phyloP scores from a whole-genome alignment of 2,888 invertebrate genomes.

The Idaea biselata region DNA sequence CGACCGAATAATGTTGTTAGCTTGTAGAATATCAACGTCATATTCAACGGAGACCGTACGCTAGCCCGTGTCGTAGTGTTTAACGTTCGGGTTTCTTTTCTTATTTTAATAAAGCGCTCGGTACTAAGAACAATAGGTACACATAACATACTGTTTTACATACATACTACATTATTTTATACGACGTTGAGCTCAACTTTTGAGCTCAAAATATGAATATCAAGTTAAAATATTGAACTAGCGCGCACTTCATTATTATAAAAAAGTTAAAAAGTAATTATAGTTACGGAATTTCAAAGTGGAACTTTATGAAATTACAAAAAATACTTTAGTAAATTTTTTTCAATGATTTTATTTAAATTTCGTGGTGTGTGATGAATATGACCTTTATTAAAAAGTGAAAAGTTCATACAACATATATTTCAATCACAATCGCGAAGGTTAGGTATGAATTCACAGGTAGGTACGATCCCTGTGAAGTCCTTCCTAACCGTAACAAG shows the following conservation, averaged over 20 bases:
- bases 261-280: too few species aligned
- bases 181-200: background rate
- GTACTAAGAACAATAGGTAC: background rate
- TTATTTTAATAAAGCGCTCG: constrained; percentile 5
- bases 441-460: too few species aligned
- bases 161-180: background rate
- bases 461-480: background rate
- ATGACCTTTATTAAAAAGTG: too few species aligned
- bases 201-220: background rate
- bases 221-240: background rate
- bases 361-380: too few species aligned
- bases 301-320: too few species aligned
- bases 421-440: too few species aligned
- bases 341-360: too few species aligned
- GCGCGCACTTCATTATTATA: too few species aligned
- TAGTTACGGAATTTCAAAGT: too few species aligned
- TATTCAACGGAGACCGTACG: background rate
- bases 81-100: background rate
- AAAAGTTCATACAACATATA: too few species aligned
- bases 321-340: too few species aligned
- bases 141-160: background rate
- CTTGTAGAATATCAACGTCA: background rate
- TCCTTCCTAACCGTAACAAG: background rate
- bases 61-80: background rate
- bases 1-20: background rate